Percentiles rank a stretch among this genome's conserved stretches.
Evolutionary conservation across 2,888 invertebrate species (phyloP).

Genomic region (Ophioninae sp.): DNA sequence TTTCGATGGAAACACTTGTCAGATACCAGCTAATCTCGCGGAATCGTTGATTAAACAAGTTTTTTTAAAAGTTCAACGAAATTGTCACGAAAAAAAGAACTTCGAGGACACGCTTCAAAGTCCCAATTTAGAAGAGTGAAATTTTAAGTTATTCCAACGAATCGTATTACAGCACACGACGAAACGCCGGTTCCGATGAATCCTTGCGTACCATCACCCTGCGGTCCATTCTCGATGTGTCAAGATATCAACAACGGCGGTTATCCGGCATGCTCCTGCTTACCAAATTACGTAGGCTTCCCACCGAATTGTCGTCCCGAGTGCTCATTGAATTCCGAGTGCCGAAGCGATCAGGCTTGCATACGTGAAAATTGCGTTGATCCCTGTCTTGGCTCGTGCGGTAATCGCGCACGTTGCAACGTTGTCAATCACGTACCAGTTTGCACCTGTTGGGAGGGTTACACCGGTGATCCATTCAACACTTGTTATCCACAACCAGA

Average conservation of each 20-base stretch:
- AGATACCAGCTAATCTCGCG: no score
- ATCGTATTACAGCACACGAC: conserved; percentile 85
- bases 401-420: conserved; percentile 80
- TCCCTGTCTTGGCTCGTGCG: conserved; percentile 82
- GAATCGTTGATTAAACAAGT: no score
- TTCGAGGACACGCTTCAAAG: no score
- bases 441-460: conserved; percentile 81
- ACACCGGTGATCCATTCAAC: conserved; percentile 82
- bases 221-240: conserved; percentile 91
- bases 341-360: conserved; percentile 81
- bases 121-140: conserved; percentile 82
- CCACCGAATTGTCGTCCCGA: conserved; percentile 80
- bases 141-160: conserved; percentile 85
- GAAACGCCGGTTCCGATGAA: conserved; percentile 84
- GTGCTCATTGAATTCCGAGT: conserved; percentile 81
- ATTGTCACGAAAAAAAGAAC: no score
- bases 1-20: no score
- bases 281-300: conserved; percentile 81
- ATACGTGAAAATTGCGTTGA: conserved; percentile 81
- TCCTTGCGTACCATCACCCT: conserved; percentile 91
- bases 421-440: conserved; percentile 82
- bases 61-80: no score
- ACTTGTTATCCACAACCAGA: conserved; percentile 76
- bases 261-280: conserved; percentile 85
- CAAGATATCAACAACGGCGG: conserved; percentile 87